phyloP scores from a whole-genome alignment of 2,888 invertebrate genomes.

The Drepana falcataria region DNA sequence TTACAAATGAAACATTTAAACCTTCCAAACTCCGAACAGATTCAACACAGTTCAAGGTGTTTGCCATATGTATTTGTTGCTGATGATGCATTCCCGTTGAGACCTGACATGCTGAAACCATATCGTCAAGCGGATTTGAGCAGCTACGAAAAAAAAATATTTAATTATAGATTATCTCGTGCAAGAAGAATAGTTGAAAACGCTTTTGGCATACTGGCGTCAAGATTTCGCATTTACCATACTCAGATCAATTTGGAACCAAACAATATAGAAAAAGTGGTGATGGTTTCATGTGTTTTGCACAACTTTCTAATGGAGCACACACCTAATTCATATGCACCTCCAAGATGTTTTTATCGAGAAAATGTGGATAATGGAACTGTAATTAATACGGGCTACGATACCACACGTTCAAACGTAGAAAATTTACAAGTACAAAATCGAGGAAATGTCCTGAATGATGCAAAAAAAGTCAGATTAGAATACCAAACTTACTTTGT shows the following conservation, averaged over 20 bases:
- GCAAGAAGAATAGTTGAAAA: constrained; percentile 6
- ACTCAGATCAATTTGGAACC: constrained; percentile 13
- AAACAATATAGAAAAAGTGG: constrained; percentile 14
- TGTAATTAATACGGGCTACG: constrained; percentile 6
- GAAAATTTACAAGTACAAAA: constrained; percentile 11
- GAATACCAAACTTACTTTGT: constrained; percentile 11
- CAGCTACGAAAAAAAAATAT: constrained; percentile 10
- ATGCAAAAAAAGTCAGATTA: constrained; percentile 6
- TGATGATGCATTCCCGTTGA: constrained; percentile 16
- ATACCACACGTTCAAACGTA: constrained; percentile 9
- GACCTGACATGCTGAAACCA: constrained; percentile 22
- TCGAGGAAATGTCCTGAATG: constrained; percentile 10
- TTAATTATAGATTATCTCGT: constrained; percentile 18
- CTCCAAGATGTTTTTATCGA: constrained; percentile 12
- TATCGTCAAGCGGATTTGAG: constrained; percentile 18
- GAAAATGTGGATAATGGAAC: constrained; percentile 10
- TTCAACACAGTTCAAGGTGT: constrained; percentile 6
- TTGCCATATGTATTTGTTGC: constrained; percentile 14
- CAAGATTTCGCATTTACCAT: constrained; percentile 14
- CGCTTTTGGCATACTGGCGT: constrained; percentile 2
- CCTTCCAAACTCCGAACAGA: constrained; percentile 6
- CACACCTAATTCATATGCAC: constrained; percentile 9
- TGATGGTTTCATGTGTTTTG: constrained; percentile 14
- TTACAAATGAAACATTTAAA: constrained; percentile 7
- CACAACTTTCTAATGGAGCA: constrained; percentile 6